Evolutionary conservation across 2,113 vertebrate genomes (phyloP).

Genomic region (Corydoras maculifer): DNA sequence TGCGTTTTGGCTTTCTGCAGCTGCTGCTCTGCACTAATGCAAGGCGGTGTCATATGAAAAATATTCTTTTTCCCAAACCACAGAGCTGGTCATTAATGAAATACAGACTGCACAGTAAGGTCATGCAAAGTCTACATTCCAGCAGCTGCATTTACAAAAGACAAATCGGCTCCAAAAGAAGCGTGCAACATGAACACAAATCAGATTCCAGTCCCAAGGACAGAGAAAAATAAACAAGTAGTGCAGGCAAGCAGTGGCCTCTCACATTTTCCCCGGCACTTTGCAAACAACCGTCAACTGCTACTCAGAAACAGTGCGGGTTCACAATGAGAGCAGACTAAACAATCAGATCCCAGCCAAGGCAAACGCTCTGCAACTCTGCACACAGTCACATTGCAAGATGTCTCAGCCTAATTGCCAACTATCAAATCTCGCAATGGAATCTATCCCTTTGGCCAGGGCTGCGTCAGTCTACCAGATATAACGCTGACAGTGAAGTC

Average conservation of each 20-base stretch:
- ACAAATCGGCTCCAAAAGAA: slow-evolving; percentile 60
- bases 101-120: slow-evolving; percentile 89
- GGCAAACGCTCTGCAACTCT: slow-evolving; percentile 82
- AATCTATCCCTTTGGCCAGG: slow-evolving; percentile 79
- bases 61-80: slow-evolving; percentile 87
- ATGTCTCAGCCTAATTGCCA: slow-evolving; percentile 75
- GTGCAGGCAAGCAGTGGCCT: slow-evolving; percentile 65
- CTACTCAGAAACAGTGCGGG: slow-evolving; percentile 72
- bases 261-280: slow-evolving; percentile 77
- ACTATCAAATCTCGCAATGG: slow-evolving; percentile 78
- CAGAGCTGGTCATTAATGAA: slow-evolving; percentile 96
- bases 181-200: slow-evolving; percentile 89
- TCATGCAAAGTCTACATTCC: slow-evolving; percentile 95
- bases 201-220: slow-evolving; percentile 82
- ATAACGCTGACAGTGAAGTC: slow-evolving; percentile 34
- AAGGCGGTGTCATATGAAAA: slow-evolving; percentile 95
- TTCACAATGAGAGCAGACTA: slow-evolving; percentile 87
- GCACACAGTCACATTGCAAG: slow-evolving; percentile 66
- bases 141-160: slow-evolving; percentile 77
- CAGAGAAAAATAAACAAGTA: slow-evolving; percentile 74
- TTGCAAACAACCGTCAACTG: slow-evolving; percentile 85
- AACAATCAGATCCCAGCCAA: slow-evolving; percentile 79
- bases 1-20: slow-evolving; percentile 87
- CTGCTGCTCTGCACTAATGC: slow-evolving; percentile 79
- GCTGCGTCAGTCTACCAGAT: slow-evolving; percentile 57